Base-by-base conservation (phyloP, 2,797 vertebrate species). In the Coracias cyanogaster region DNA sequence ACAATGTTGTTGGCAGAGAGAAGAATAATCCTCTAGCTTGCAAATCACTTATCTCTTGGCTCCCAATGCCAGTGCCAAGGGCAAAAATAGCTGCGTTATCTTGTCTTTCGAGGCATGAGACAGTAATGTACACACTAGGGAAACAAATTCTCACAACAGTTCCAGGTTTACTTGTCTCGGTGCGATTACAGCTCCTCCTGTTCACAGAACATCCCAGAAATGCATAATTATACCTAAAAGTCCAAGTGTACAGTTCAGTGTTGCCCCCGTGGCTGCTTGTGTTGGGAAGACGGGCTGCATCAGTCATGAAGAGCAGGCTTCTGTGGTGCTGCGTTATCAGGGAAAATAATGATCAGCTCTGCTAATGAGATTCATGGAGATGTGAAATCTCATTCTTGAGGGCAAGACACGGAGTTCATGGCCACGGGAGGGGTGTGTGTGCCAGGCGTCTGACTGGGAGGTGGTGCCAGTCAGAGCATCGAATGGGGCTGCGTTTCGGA, bases 351-450 rank as follows among this genome's bases (percentile, higher is more conserved):
- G 72, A 69, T 7, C 15, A 3, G 0, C 5, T 26, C 0, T 15
- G 1, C 76, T 65, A 74, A 85, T 39, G 66, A 83, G 65, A 3
- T 22, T 28, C 29, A 4, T 11, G 55, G 33, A 26, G 39, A 1
- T 11, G 73, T 15, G 37, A 57, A 73, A 74, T 74, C 62, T 55
- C 17, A 12, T 84, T 48, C 70, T 48, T 0, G 37, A 49, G 84
- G 91, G 79, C 21, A 35, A 1, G 19, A 1, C 5, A 2, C 0
- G 1, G 55, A 10, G 2, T 5, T 9, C 3, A 15, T 39, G 67
- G 67, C 64, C 17, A 2, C 0, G 2, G 70, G 85, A 80, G 37
- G 24, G 15, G 26, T 35, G 5, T 3, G 2, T 26, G 14, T 8
- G 62, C 43, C 29, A 6, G n/a, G 28, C 15, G 1, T 26, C 37